Percentiles rank a stretch among this genome's conserved stretches.
Conservation (phyloP, 2,113 vertebrate species). For the Chaetops frenatus region DNA sequence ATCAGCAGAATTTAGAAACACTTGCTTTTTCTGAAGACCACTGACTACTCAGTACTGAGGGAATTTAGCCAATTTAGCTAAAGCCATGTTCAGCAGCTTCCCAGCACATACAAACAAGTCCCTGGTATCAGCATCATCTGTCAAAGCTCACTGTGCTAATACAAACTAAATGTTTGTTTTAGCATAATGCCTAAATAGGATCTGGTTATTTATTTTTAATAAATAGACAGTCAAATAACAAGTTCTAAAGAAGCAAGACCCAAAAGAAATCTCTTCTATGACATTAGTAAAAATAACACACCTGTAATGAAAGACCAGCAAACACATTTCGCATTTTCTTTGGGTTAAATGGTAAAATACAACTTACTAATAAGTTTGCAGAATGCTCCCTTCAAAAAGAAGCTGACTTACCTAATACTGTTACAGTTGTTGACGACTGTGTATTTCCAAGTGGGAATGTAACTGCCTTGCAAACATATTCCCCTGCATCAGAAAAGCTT, state of each 20-base stretch:
- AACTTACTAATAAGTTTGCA: neutral
- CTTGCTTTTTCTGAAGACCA: neutral
- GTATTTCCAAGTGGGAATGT: constrained; percentile 93
- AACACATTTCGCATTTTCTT: neutral
- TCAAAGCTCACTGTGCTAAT: neutral
- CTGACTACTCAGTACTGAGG: neutral
- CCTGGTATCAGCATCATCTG: neutral
- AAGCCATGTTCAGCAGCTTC: neutral
- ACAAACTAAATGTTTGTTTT: neutral
- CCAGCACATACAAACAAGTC: neutral
- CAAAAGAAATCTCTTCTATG: neutral
- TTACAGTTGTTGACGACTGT: constrained; percentile 82
- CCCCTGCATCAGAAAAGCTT: constrained; percentile 86
- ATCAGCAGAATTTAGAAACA: neutral
- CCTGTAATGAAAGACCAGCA: neutral
- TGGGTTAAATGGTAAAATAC: neutral
- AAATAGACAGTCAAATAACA: neutral
- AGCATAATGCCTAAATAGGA: neutral
- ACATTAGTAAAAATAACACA: neutral
- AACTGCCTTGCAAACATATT: constrained; percentile 90
- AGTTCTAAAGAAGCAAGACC: neutral
- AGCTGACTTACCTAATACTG: constrained; percentile 85
- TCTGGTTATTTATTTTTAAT: neutral
- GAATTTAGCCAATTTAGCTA: neutral
- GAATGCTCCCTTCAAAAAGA: neutral